These are phyloP conservation scores for Corythornis leucogaster DNA, from an alignment of 2,797 vertebrate species.

Conservation along the genomic window DNA sequence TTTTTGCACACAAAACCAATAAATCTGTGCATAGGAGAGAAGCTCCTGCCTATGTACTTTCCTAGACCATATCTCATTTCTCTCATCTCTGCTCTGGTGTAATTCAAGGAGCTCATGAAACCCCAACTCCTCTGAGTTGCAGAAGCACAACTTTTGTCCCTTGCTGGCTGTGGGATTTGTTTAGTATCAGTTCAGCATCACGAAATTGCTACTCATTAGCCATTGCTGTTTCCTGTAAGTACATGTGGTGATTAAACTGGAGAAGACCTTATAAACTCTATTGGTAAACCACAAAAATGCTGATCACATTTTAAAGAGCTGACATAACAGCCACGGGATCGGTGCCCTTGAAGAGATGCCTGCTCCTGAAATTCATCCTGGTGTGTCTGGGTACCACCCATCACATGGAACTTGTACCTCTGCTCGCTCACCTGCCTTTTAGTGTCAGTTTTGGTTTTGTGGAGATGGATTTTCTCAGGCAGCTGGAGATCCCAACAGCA, in stretches of 20 bases:
- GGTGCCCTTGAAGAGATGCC: background rate
- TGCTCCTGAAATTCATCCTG: rapidly evolving
- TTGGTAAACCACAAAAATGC: constrained; percentile 12
- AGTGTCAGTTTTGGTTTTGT: rapidly evolving
- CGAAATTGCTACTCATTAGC: background rate
- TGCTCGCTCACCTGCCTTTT: background rate
- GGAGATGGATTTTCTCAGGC: background rate
- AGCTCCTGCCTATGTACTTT: background rate
- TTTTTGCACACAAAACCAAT: background rate
- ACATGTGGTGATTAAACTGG: background rate
- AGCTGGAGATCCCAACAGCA: rapidly evolving
- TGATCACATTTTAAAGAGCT: background rate
- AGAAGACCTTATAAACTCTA: constrained; percentile 3
- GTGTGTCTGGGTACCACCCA: background rate
- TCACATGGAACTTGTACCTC: background rate
- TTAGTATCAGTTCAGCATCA: background rate
- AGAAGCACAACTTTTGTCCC: background rate
- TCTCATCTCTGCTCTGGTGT: background rate
- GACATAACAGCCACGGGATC: rapidly evolving
- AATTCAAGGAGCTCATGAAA: background rate
- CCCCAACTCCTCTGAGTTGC: background rate
- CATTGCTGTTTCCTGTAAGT: background rate
- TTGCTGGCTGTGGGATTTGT: background rate
- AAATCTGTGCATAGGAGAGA: background rate
- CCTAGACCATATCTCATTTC: background rate